Evolutionary conservation across 2,888 invertebrate genomes (phyloP).

Genomic region (Pseudococcus longispinus): DNA sequence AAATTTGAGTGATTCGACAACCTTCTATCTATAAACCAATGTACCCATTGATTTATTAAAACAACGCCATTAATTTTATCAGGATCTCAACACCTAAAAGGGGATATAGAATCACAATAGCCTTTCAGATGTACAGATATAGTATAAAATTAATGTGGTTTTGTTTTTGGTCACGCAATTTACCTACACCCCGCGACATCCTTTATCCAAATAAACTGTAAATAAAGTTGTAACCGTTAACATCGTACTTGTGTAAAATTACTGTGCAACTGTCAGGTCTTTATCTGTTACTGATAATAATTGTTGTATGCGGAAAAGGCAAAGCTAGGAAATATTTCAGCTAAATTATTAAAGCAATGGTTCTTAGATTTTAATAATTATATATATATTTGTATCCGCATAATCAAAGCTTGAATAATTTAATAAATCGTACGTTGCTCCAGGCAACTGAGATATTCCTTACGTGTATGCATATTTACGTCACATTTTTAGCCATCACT

Average conservation of each 20-base stretch:
- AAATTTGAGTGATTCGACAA: constrained; percentile 39
- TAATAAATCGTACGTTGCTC: background rate
- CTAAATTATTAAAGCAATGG: constrained; percentile 36
- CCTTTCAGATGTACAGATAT: constrained; percentile 55
- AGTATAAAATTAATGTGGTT: constrained; percentile 52
- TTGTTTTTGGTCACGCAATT: constrained; percentile 53
- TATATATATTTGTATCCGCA: background rate
- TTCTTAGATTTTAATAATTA: constrained; percentile 43
- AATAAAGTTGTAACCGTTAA: constrained; percentile 54
- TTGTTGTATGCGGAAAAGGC: constrained; percentile 3
- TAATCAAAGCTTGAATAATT: background rate
- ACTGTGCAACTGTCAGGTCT: constrained; percentile 28
- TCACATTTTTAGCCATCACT: background rate
- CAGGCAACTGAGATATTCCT: background rate
- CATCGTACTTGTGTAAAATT: constrained; percentile 37
- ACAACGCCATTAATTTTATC: constrained; percentile 53
- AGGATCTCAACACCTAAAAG: constrained; percentile 54
- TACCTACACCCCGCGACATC: constrained; percentile 19
- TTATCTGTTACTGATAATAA: constrained; percentile 28
- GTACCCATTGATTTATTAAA: constrained; percentile 53
- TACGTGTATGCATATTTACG: background rate
- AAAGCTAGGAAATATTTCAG: constrained; percentile 18
- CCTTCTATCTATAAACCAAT: constrained; percentile 37
- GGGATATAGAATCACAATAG: constrained; percentile 54
- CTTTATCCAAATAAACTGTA: constrained; percentile 30